These are phyloP conservation scores for Pionites leucogaster DNA, from an alignment of 2,113 vertebrate genomes.

Conservation along the genomic window DNA sequence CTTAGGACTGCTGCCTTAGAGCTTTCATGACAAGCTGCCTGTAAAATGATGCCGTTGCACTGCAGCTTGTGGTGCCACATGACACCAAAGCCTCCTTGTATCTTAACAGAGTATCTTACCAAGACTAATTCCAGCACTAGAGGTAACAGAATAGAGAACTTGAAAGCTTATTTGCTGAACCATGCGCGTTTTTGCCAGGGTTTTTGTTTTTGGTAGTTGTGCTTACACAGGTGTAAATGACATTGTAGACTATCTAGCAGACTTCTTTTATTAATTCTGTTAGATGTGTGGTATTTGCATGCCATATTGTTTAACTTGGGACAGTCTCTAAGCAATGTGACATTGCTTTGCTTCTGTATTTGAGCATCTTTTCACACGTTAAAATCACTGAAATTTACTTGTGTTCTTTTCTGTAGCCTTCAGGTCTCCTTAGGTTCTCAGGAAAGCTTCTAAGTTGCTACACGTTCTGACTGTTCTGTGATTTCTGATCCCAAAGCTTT, in stretches of 20 bases:
- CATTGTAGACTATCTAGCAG: not conserved
- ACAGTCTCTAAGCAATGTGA: not conserved
- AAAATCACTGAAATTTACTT: not conserved
- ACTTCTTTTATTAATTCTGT: not conserved
- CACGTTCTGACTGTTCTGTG: not conserved
- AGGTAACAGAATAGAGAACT: not conserved
- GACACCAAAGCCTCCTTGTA: not conserved
- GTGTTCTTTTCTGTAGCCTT: not conserved
- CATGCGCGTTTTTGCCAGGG: not conserved
- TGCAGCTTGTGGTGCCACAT: not conserved
- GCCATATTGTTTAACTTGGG: not conserved
- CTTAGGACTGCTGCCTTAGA: not conserved
- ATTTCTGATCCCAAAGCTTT: not conserved
- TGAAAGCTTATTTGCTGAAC: not conserved
- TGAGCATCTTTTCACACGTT: not conserved
- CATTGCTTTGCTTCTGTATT: not conserved
- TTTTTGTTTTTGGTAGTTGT: not conserved
- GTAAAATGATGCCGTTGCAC: not conserved
- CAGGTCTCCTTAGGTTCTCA: not conserved
- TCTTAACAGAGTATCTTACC: not conserved
- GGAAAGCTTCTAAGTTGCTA: not conserved
- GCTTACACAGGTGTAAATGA: not conserved
- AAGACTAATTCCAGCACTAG: not conserved
- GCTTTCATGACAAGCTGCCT: not conserved
- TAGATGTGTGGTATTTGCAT: not conserved